Conservation (phyloP, 2,797 vertebrate genomes). For the Ctenopoma kingsleyae region DNA sequence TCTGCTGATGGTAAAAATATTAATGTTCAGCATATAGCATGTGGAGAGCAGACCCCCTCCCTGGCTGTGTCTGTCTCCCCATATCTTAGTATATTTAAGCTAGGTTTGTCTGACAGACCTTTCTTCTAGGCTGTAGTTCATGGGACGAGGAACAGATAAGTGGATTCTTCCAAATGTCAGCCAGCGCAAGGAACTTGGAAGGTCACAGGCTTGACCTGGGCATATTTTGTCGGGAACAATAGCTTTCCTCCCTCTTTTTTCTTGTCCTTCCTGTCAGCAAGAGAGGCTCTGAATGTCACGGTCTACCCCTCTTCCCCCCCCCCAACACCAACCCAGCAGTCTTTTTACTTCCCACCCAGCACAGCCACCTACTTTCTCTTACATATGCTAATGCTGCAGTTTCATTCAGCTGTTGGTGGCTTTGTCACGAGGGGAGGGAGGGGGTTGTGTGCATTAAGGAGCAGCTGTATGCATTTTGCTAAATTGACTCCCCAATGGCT, state of each 20-base stretch:
- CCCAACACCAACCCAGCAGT: constrained; percentile 62
- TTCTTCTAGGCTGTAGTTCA: constrained; percentile 45
- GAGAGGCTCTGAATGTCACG: constrained; percentile 81
- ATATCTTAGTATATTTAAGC: constrained; percentile 52
- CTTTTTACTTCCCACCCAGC: constrained; percentile 56
- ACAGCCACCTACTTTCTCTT: constrained; percentile 82
- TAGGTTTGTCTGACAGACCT: constrained; percentile 48
- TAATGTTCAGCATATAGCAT: constrained; percentile 54
- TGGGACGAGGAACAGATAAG: constrained; percentile 30
- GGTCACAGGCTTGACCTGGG: constrained; percentile 59
- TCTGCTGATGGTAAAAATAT: constrained; percentile 49
- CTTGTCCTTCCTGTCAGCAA: constrained; percentile 70
- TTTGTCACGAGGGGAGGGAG: constrained; percentile 75
- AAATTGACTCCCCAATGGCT: constrained; percentile 71
- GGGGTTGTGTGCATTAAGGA: constrained; percentile 66
- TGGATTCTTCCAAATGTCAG: constrained; percentile 60
- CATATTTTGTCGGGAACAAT: constrained; percentile 74
- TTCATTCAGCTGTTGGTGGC: constrained; percentile 78
- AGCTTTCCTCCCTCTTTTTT: constrained; percentile 37
- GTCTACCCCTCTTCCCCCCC: constrained; percentile 67
- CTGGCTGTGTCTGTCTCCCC: constrained; percentile 11
- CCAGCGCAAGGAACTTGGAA: constrained; percentile 66
- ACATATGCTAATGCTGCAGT: constrained; percentile 85
- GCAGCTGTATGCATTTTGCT: constrained; percentile 83
- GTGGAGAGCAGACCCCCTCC: constrained; percentile 26